Base-by-base conservation (phyloP, 2,113 vertebrate genomes). In the Oncorhynchus clarkii region DNA sequence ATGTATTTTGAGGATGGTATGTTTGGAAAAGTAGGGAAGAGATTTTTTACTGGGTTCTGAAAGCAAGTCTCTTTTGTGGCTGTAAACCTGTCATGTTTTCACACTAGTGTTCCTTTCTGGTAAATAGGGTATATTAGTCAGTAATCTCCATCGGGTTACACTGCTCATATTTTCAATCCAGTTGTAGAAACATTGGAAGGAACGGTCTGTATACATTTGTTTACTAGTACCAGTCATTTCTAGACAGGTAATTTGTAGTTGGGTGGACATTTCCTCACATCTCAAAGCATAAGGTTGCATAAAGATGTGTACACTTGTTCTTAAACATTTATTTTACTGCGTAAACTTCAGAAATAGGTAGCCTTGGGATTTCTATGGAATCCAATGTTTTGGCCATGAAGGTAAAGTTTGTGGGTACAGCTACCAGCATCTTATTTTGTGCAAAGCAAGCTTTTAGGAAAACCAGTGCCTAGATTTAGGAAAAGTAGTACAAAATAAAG, bases 71-170 rank as follows among this genome's bases (percentile, higher is more conserved):
- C 29, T 34, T 65, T 13, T 14, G 59, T 67, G 62, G 51, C 45
- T 70, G n/a, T 67, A 34, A 27, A 67, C 73, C 66, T 64, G 74
- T 79, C 60, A 73, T 29, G 39, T 45, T 73, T 80, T 69, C 70
- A 34, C 39, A 75, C 12, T 5, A 49, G 22, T 48, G 29, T 67
- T 80, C 67, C 51, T 22, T 79, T 75, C 76, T 74, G 31, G n/a
- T 22, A 13, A 4, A 51, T 49, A 65, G 67, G 60, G 71, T 31
- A 20, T 75, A 31, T 31, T 66, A 26, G 18, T 4, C 9, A 9
- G 65, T 76, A 67, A 75, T 79, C 39, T 75, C 27, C 24, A 13
- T 39, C 18, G 18, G 14, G 67, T 27, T 31, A 70, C 1, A 60
- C 70, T 18, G 27, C 72, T 67, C 24, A 39, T 69, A 78, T 74